Percentiles rank a stretch among this genome's conserved stretches.
Evolutionary conservation across 2,797 vertebrate genomes (phyloP).

Genomic region (Microchirus variegatus): DNA sequence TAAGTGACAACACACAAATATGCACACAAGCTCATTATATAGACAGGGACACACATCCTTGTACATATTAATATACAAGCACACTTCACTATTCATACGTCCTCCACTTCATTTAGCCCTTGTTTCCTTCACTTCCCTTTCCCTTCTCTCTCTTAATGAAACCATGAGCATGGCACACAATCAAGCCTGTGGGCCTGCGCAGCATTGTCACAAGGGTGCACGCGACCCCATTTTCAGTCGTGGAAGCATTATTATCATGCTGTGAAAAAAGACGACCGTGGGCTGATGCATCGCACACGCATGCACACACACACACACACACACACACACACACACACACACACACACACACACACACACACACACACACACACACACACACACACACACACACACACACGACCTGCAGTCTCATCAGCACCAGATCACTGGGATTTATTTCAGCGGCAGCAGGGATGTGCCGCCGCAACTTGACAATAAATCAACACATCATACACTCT

Average conservation of each 20-base stretch:
- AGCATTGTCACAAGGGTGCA: constrained; percentile 59
- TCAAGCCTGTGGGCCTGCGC: constrained; percentile 57
- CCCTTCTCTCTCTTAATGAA: constrained; percentile 62
- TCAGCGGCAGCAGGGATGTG: constrained; percentile 60
- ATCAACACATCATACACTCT: constrained; percentile 70
- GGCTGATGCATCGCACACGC: constrained; percentile 6
- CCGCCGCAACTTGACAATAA: constrained; percentile 71
- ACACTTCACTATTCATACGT: constrained; percentile 43
- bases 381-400: constrained; percentile 34
- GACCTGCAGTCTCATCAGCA: constrained; percentile 70
- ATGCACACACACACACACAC: constrained; percentile 38
- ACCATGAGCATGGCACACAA: constrained; percentile 55
- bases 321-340: constrained; percentile 36
- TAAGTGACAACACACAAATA: constrained; percentile 8
- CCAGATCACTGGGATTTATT: constrained; percentile 78
- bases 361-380: no score
- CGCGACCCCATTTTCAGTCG: constrained; percentile 64
- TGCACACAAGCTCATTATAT: neutral
- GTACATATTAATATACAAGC: constrained; percentile 21
- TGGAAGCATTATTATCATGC: constrained; percentile 66
- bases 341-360: constrained; percentile 36
- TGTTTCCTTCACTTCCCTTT: constrained; percentile 46
- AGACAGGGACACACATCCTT: constrained; percentile 2
- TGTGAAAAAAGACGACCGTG: constrained; percentile 52
- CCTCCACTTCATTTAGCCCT: constrained; percentile 64